Base-by-base conservation (phyloP, 2,113 vertebrate genomes). In the Zosterops japonicus region DNA sequence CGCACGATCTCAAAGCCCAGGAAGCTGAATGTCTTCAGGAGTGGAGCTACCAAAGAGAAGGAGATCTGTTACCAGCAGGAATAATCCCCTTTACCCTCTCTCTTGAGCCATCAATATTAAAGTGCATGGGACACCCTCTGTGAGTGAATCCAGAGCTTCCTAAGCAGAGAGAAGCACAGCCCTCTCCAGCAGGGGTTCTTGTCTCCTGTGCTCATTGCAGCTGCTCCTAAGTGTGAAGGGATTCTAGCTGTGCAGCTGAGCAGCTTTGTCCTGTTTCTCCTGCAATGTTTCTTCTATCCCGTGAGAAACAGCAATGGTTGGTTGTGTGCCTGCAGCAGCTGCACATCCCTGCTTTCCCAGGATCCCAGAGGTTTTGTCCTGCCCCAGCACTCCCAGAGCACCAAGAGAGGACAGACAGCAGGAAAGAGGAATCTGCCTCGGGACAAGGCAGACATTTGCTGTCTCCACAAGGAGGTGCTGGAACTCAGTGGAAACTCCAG, bases 11-110 rank as follows among this genome's bases (percentile, higher is more conserved):
- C 99, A 95, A 99, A 99, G 97, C 99, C 99, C 98, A 99, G 95
- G 97, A 99, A 99, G 98, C 99, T 99, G 98, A 99, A 99, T 11
- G 99, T 99, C 98, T 98, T 99, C 97, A 99, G 98, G 96, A 99
- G 98, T 28, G 98, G 98, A 98, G 98, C 99, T 99, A 97, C 63
- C 93, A 77, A 91, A 95, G 52, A 96, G 76, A 94, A 81, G 91
- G 77, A 94, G 39, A 87, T 27, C 12, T 4, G 70, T 87, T 92
- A 90, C 27, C 72, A 67, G 70, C 42, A 68, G 76, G 39, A 87
- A 88, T 15, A 49, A 42, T 39, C 42, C 52, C 49, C 46, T 23
- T 35, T 36, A 29, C 55, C 55, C 1, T 22, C 25, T 33, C 36
- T 46, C 50, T 22, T 17, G 15, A 83, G 89, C 44, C 52, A 17